Evolutionary conservation across 2,797 vertebrate species (phyloP).

Genomic region (Discoglossus pictus): DNA sequence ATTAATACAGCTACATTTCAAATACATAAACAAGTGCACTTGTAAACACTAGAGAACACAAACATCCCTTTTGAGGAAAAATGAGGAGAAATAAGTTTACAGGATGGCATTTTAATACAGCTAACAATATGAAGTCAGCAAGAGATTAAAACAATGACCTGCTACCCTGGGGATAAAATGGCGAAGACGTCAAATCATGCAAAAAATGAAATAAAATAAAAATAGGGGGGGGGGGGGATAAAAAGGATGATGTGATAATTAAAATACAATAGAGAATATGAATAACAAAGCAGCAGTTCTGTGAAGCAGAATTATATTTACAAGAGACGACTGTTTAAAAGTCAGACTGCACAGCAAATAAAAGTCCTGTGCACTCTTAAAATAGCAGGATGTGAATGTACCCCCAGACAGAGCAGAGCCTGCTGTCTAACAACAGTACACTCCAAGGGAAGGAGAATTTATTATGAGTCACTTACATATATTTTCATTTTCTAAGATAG

Average conservation of each 20-base stretch:
- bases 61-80: not conserved
- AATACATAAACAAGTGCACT: no score
- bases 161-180: constrained; percentile 12
- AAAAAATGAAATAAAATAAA: constrained; percentile 30
- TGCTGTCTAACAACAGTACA: constrained; percentile 2
- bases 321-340: constrained; percentile 36
- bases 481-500: constrained; percentile 35
- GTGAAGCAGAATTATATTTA: constrained; percentile 46
- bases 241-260: constrained; percentile 50
- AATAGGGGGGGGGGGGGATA: constrained; percentile 41
- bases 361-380: constrained; percentile 5
- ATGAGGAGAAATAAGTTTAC: constrained; percentile 1
- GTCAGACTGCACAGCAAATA: constrained; percentile 16
- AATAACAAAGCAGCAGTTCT: constrained; percentile 36
- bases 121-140: constrained; percentile 37
- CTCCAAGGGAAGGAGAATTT: not conserved
- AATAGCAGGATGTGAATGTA: constrained; percentile 10
- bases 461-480: constrained; percentile 36
- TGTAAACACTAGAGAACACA: no score
- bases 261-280: constrained; percentile 34
- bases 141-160: constrained; percentile 30
- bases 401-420: not conserved
- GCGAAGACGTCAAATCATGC: constrained; percentile 36
- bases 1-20: no score
- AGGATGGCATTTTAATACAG: constrained; percentile 49